Conservation (phyloP, 2,888 invertebrate genomes). For the Noctuana brunneofusca region DNA sequence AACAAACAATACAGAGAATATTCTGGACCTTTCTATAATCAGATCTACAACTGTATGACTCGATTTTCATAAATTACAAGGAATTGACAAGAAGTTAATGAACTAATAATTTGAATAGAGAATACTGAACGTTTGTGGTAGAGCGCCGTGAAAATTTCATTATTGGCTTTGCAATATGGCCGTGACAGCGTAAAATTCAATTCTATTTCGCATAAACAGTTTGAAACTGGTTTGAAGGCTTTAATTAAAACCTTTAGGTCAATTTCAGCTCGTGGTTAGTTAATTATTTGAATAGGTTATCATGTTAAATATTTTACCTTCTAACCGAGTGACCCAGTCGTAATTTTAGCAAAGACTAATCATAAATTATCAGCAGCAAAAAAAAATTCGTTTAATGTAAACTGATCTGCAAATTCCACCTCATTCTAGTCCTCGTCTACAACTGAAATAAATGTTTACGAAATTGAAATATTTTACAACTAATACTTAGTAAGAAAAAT, state of each 20-base stretch:
- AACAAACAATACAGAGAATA: neutral
- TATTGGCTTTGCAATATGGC: slow-evolving; percentile 29
- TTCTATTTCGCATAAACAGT: slow-evolving; percentile 16
- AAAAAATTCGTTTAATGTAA: too few relatives aligned
- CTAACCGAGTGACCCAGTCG: neutral
- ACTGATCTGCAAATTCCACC: neutral
- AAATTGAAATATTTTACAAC: neutral
- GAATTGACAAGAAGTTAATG: neutral
- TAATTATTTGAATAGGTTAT: neutral
- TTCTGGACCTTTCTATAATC: too few relatives aligned
- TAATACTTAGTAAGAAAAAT: neutral
- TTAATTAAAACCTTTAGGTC: slow-evolving; percentile 6
- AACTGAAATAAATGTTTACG: too few relatives aligned
- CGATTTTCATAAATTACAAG: neutral
- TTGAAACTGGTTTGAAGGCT: slow-evolving; percentile 13
- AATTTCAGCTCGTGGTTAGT: neutral
- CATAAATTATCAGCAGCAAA: too few relatives aligned
- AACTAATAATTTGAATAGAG: slow-evolving; percentile 9
- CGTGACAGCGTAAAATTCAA: slow-evolving; percentile 26
- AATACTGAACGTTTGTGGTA: slow-evolving; percentile 13
- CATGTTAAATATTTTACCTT: neutral
- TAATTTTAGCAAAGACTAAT: neutral
- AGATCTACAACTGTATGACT: too few relatives aligned
- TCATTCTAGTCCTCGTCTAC: too few relatives aligned
- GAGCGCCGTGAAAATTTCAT: slow-evolving; percentile 29